A percentile compares a stretch with the other conserved stretches of the same genome.
Evolutionary conservation across 1,140 invertebrate species (phyloP).

Genomic region (Trichonephila clavata): DNA sequence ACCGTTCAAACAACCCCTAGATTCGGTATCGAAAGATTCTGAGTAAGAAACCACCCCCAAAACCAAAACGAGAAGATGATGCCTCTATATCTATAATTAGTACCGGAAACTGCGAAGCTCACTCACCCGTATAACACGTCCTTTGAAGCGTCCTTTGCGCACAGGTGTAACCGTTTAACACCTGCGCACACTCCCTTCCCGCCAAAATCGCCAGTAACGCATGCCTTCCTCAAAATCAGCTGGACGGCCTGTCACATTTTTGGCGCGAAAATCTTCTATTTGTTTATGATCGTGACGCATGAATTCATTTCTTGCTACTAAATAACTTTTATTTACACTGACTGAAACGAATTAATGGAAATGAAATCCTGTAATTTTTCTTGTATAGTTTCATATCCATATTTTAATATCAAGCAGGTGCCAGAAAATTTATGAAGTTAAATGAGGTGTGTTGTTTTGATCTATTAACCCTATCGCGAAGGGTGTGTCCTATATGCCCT

Average conservation of each 20-base stretch:
- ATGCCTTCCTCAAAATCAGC: slow-evolving; percentile 55
- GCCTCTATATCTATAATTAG: not conserved
- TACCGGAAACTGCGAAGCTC: not conserved
- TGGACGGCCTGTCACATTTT: slow-evolving; percentile 11
- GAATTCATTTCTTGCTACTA: not conserved
- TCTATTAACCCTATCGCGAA: no score
- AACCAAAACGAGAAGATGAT: not conserved
- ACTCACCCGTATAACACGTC: slow-evolving; percentile 41
- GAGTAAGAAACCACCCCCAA: not conserved
- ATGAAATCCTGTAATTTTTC: no score
- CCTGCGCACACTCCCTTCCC: slow-evolving; percentile 51
- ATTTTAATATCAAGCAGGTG: no score
- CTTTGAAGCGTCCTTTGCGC: slow-evolving; percentile 26
- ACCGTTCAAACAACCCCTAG: no score
- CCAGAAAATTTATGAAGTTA: no score
- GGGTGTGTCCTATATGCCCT: no score
- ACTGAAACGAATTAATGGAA: no score
- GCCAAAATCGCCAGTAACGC: slow-evolving; percentile 68
- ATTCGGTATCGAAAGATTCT: not conserved
- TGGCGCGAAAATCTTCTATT: slow-evolving; percentile 51
- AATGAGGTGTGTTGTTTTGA: no score
- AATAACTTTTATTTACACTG: no score
- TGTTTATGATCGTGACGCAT: not conserved
- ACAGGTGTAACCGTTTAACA: slow-evolving; percentile 56
- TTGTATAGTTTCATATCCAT: no score